Conservation (phyloP, 2,113 vertebrate genomes). For the Theristicus caerulescens region DNA sequence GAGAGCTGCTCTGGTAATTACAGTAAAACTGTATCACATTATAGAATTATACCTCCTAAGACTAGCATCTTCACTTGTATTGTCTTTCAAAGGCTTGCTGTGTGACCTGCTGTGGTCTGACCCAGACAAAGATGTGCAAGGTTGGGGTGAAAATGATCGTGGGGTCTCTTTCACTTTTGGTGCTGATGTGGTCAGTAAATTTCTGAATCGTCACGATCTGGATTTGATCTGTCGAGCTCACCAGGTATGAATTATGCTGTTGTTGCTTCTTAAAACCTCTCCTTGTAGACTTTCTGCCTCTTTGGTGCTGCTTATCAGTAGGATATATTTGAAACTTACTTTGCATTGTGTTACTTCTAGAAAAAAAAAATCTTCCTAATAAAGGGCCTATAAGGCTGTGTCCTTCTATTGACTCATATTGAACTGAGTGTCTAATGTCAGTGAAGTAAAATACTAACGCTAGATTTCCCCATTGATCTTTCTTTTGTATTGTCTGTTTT, state of each 20-base stretch:
- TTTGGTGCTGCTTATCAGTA: not conserved
- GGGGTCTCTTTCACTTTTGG: constrained; percentile 98
- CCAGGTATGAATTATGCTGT: constrained; percentile 82
- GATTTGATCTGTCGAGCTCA: constrained; percentile 99
- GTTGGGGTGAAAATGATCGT: constrained; percentile 98
- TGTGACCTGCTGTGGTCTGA: constrained; percentile 98
- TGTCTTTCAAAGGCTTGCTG: constrained; percentile 83
- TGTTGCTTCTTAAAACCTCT: not conserved
- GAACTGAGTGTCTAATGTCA: not conserved
- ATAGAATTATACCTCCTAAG: not conserved
- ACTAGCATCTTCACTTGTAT: not conserved
- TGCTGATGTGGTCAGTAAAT: constrained; percentile 99
- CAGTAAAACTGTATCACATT: not conserved
- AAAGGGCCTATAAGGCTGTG: not conserved
- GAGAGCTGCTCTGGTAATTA: not conserved
- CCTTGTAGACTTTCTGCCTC: not conserved
- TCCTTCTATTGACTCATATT: not conserved
- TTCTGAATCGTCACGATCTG: constrained; percentile 97
- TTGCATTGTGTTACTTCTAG: not conserved
- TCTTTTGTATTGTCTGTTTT: not conserved
- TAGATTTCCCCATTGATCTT: not conserved
- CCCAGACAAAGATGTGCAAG: constrained; percentile 98
- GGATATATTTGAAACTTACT: not conserved
- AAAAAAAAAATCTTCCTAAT: not conserved
- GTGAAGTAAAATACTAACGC: not conserved